Conservation (phyloP, 1,140 invertebrate genomes). For the Aphaenogaster ashmeadi region DNA sequence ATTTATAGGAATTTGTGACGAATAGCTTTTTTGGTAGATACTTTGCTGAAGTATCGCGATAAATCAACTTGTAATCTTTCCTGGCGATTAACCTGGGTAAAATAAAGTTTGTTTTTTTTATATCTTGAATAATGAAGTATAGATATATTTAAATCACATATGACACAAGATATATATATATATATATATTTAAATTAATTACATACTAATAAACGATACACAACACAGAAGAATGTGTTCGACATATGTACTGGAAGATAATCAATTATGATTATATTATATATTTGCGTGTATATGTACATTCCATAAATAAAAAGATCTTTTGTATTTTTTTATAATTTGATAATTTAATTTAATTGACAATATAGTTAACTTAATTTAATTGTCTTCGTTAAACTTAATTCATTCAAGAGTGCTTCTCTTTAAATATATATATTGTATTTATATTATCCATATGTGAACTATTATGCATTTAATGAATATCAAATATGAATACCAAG, state of each 20-base stretch:
- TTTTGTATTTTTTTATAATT: slow-evolving; percentile 13
- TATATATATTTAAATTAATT: slow-evolving; percentile 32
- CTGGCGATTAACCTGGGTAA: neutral
- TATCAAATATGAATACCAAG: neutral
- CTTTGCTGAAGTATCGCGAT: neutral
- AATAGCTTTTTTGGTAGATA: neutral
- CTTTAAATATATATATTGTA: neutral
- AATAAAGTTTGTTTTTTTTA: neutral
- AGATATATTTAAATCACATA: slow-evolving; percentile 5
- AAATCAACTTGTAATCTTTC: neutral
- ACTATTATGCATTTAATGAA: neutral
- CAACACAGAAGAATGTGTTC: slow-evolving; percentile 1
- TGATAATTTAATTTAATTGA: slow-evolving; percentile 21
- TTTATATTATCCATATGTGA: neutral
- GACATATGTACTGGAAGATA: slow-evolving; percentile 21
- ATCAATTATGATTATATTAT: slow-evolving; percentile 20
- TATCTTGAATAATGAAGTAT: neutral
- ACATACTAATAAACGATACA: slow-evolving; percentile 28
- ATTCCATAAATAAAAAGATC: neutral
- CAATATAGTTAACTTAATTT: neutral
- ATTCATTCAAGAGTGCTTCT: neutral
- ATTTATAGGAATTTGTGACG: neutral
- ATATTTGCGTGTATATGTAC: neutral
- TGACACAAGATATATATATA: neutral
- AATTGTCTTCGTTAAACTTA: neutral